Conservation (phyloP, 2,888 invertebrate species). For the Agrilus mali region DNA sequence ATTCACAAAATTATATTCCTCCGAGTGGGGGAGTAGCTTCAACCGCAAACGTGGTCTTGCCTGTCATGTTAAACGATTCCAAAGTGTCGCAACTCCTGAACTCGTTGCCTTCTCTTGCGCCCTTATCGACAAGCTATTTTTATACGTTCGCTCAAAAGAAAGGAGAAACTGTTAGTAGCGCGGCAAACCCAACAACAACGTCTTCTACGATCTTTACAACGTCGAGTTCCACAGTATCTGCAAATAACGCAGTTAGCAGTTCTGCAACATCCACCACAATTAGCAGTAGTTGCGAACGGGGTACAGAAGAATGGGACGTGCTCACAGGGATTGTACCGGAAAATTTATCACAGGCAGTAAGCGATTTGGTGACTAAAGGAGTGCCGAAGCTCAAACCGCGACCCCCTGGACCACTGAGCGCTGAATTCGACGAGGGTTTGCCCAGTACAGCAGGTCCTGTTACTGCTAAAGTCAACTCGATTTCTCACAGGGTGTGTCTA, state of each 20-base stretch:
- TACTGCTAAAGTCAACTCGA: constrained; percentile 27
- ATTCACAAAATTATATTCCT: constrained; percentile 26
- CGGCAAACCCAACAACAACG: background rate
- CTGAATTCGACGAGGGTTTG: constrained; percentile 27
- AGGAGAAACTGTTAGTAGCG: no score
- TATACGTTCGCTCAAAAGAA: no score
- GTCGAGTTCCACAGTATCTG: background rate
- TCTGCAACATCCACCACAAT: no score
- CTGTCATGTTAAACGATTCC: no score
- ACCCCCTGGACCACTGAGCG: constrained; percentile 36
- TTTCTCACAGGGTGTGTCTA: constrained; percentile 28
- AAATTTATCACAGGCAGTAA: constrained; percentile 23
- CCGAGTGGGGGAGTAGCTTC: constrained; percentile 12
- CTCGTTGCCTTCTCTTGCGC: no score
- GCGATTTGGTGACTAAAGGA: constrained; percentile 25
- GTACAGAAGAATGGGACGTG: constrained; percentile 3
- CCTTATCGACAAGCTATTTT: no score
- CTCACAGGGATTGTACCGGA: constrained; percentile 18
- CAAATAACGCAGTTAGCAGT: background rate
- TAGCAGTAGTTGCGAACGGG: background rate
- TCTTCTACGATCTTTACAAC: background rate
- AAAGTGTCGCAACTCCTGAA: no score
- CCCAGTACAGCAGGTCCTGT: constrained; percentile 28
- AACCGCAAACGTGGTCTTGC: constrained; percentile 1
- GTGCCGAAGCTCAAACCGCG: constrained; percentile 35